Base-by-base conservation (phyloP, 1,140 invertebrate genomes). In the Hylyphantes graminicola region DNA sequence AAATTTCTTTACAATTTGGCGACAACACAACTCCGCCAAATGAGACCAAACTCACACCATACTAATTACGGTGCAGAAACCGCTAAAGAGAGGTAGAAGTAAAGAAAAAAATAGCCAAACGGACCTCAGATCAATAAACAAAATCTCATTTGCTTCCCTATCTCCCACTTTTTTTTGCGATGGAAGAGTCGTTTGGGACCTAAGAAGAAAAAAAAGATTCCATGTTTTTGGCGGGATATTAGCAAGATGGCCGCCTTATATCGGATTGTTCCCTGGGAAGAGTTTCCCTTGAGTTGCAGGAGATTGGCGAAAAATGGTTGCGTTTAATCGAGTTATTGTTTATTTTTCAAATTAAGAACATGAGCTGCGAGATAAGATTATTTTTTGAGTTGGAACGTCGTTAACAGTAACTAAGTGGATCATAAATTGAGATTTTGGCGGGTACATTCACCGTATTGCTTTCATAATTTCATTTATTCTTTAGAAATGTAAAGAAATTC, bases 41-140 rank as follows among this genome's bases (percentile, higher is more conserved):
- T 35, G 35, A 35, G 35, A 35, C 35, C 35, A 35, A 5, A 10
- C 13, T 78, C 76, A 67, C 67, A 51, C 35, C 50, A 55, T 70
- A 35, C 79, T 81, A 81, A 81, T 81, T 81, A 81, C 79, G 68
- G 6, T 63, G 64, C 53, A 19, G 57, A 80, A 73, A 81, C 79
- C 79, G 50, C 68, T 81, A 68, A 54, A 50, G 67, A 54, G 57
- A 35, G n/a, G 54, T 70, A 48, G 51, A 80, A 67, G 67, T 50
- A 68, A 15, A 55, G 77, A 48, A 50, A 11, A 73, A 48, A 63
- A 63, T 12, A 48, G 50, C 48, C 61, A 61, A 51, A 35, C 12
- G 21, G 17, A 12, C 9, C 15, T 13, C 55, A 51, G 59, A 81
- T 81, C 79, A 57, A 81, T 81, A 73, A 81, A 73, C 73, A 73